A percentile compares a stretch with the other conserved stretches of the same genome.
Conservation (phyloP, 1,140 invertebrate species). For the Epicauta chinensis region DNA sequence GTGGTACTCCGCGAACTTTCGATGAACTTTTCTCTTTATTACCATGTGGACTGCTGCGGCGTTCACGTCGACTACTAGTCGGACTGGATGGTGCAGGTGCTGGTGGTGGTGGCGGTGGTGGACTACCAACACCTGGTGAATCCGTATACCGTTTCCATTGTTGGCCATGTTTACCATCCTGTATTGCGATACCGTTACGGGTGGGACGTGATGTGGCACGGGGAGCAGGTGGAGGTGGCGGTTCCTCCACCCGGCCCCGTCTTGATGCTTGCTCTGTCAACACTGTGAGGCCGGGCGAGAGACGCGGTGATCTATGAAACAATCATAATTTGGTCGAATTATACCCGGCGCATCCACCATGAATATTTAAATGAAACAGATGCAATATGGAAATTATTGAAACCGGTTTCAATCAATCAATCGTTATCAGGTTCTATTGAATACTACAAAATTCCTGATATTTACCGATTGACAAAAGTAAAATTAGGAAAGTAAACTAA, state of each 20-base stretch:
- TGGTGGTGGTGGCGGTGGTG: constrained; percentile 43
- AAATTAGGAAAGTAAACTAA: no score
- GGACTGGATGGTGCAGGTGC: constrained; percentile 45
- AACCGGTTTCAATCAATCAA: no score
- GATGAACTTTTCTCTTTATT: constrained; percentile 25
- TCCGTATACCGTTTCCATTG: constrained; percentile 42
- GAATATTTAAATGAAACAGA: no score
- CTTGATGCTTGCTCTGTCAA: constrained; percentile 32
- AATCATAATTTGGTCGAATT: background rate
- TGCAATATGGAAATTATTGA: no score
- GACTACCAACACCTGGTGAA: constrained; percentile 51
- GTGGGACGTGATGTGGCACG: constrained; percentile 20
- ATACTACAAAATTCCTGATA: no score
- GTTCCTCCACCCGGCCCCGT: constrained; percentile 33
- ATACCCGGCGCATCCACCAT: no score
- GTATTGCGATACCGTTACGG: constrained; percentile 21
- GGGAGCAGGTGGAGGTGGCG: constrained; percentile 29
- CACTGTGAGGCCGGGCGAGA: constrained; percentile 35
- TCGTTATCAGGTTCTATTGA: no score
- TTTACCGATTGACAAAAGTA: no score
- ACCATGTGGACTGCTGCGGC: constrained; percentile 42
- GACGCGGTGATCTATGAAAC: constrained; percentile 28
- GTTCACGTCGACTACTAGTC: constrained; percentile 42
- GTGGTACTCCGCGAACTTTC: constrained; percentile 56
- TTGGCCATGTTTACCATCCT: constrained; percentile 28